Percentiles rank a stretch among this genome's conserved stretches.
Conservation (phyloP, 2,797 vertebrate genomes). For the Potorous gilbertii region DNA sequence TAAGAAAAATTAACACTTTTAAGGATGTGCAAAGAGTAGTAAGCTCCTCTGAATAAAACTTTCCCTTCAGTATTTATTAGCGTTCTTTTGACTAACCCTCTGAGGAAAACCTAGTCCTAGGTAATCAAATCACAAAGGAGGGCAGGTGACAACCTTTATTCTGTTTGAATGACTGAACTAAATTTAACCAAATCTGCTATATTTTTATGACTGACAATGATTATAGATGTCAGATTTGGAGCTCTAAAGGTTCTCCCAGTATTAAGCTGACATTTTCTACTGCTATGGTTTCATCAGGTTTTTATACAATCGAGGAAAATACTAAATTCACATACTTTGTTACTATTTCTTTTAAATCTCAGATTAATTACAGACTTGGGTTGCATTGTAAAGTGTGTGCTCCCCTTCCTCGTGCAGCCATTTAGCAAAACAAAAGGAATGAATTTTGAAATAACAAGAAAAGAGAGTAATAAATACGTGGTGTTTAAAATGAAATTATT, state of each 20-base stretch:
- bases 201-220: slow-evolving; percentile 81
- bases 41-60: slow-evolving; percentile 38
- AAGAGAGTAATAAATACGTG: slow-evolving; percentile 72
- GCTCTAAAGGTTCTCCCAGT: slow-evolving; percentile 75
- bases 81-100: slow-evolving; percentile 9
- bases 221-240: slow-evolving; percentile 80
- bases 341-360: slow-evolving; percentile 72
- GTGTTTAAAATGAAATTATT: slow-evolving; percentile 77
- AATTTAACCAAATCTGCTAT: slow-evolving; percentile 82
- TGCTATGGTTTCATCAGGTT: slow-evolving; percentile 77
- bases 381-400: slow-evolving; percentile 52
- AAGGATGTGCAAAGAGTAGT: slow-evolving; percentile 48
- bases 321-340: slow-evolving; percentile 64
- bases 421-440: slow-evolving; percentile 73
- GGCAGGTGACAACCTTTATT: slow-evolving; percentile 82
- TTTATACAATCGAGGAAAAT: slow-evolving; percentile 68
- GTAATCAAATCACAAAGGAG: slow-evolving; percentile 78
- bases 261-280: slow-evolving; percentile 79
- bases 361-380: slow-evolving; percentile 55
- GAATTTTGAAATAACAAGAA: slow-evolving; percentile 72
- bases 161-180: slow-evolving; percentile 82
- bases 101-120: slow-evolving; percentile 67
- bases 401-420: slow-evolving; percentile 52
- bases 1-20: slow-evolving; percentile 66
- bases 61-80: slow-evolving; percentile 35